Conservation (phyloP, 2,888 invertebrate genomes). For the Heliconius aoede region DNA sequence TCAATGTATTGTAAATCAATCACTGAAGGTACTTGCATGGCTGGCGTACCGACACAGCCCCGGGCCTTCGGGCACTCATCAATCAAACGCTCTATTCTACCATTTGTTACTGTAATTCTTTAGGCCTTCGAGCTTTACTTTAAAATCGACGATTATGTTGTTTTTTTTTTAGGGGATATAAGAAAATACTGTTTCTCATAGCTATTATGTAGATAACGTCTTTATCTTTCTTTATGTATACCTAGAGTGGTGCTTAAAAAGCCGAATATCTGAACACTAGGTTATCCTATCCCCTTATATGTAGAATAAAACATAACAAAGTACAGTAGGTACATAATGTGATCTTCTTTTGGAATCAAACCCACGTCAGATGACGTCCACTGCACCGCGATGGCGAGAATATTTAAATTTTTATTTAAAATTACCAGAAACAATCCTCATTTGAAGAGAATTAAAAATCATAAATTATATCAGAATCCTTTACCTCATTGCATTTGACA, state of each 20-base stretch:
- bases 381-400: not conserved
- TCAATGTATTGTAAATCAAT: not conserved
- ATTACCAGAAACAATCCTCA: not conserved
- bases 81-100: not conserved
- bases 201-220: too few relatives aligned
- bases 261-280: not conserved
- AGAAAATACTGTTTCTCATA: not conserved
- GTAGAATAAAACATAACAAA: too few relatives aligned
- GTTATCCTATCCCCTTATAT: too few relatives aligned
- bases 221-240: too few relatives aligned
- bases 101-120: constrained; percentile 1
- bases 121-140: not conserved
- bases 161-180: not conserved
- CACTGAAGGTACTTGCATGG: not conserved
- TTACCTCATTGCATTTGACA: constrained; percentile 24
- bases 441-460: not conserved
- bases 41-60: not conserved
- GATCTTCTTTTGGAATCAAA: not conserved
- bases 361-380: not conserved
- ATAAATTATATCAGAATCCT: constrained; percentile 1
- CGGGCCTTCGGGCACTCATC: not conserved
- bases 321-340: too few relatives aligned
- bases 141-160: not conserved
- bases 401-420: not conserved
- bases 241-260: too few relatives aligned